Percentiles rank a stretch among this genome's conserved stretches.
Evolutionary conservation across 2,113 vertebrate genomes (phyloP).

Genomic region (Cathartes aura): DNA sequence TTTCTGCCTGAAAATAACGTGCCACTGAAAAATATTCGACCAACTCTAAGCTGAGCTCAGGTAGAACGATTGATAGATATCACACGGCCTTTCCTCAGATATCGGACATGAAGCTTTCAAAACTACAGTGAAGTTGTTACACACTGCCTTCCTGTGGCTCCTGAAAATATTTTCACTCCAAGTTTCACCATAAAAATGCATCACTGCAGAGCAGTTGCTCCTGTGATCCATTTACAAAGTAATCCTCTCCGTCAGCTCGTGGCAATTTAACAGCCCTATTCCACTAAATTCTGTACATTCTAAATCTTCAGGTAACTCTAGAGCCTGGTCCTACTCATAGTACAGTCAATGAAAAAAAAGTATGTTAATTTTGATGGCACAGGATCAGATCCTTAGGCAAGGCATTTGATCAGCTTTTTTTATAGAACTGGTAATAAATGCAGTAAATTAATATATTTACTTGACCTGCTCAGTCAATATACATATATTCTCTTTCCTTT

Average conservation of each 20-base stretch:
- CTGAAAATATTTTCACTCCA: slow-evolving; percentile 15
- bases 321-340: not conserved
- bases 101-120: not conserved
- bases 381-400: not conserved
- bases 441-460: not conserved
- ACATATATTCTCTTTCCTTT: not conserved
- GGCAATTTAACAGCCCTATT: not conserved
- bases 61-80: not conserved
- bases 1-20: not conserved
- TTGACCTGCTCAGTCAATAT: not conserved
- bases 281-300: not conserved
- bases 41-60: not conserved
- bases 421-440: not conserved
- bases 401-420: not conserved
- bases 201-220: not conserved
- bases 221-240: not conserved
- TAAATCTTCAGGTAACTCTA: not conserved
- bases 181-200: not conserved
- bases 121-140: not conserved
- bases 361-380: not conserved
- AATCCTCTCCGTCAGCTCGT: not conserved
- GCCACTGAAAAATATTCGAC: not conserved
- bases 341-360: not conserved
- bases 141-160: slow-evolving; percentile 58
- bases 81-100: not conserved